Conservation (phyloP, 2,797 vertebrate species). For the Tiaroga cobitis region DNA sequence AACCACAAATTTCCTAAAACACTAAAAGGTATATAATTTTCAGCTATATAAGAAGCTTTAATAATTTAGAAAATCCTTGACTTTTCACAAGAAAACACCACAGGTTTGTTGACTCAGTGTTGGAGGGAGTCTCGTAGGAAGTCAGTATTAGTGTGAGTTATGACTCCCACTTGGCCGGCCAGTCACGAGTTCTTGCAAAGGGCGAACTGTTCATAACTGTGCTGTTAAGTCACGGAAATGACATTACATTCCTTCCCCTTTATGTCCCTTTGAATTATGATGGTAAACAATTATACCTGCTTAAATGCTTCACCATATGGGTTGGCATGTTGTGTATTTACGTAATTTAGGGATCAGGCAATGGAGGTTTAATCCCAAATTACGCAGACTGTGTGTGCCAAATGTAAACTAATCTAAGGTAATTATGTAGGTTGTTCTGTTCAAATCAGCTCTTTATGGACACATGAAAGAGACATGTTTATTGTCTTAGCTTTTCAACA, state of each 20-base stretch:
- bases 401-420: conserved; percentile 74
- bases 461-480: conserved; percentile 67
- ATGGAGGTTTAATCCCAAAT: conserved; percentile 73
- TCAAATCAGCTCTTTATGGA: conserved; percentile 63
- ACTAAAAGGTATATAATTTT: conserved; percentile 71
- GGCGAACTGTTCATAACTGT: conserved; percentile 88
- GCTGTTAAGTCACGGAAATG: conserved; percentile 92
- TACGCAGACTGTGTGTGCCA: conserved; percentile 66
- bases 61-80: conserved; percentile 78
- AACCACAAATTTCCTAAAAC: conserved; percentile 53
- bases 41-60: conserved; percentile 66
- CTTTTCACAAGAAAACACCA: conserved; percentile 79
- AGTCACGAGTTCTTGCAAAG: conserved; percentile 84
- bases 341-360: conserved; percentile 83
- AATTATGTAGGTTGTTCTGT: conserved; percentile 53
- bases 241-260: conserved; percentile 90
- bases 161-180: conserved; percentile 84
- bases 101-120: conserved; percentile 85
- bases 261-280: conserved; percentile 89
- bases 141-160: conserved; percentile 88
- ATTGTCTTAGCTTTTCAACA: conserved; percentile 59
- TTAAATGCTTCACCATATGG: conserved; percentile 89
- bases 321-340: conserved; percentile 82
- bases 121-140: conserved; percentile 83
- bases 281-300: conserved; percentile 86